Percentiles rank a stretch among this genome's conserved stretches.
Evolutionary conservation across 2,888 invertebrate species (phyloP).

Genomic region (Xestia ashworthii): DNA sequence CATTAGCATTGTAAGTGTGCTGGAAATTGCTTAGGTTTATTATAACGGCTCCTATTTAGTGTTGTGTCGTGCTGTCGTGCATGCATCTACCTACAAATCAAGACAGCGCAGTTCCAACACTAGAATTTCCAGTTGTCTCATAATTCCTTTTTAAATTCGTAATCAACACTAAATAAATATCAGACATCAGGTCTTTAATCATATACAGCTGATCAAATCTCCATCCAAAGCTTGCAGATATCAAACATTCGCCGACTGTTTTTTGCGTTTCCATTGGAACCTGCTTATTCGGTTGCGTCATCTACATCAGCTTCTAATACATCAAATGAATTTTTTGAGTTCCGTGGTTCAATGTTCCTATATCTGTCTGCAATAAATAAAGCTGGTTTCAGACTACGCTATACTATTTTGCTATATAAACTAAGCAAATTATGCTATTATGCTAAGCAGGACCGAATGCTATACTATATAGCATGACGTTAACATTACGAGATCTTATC

Average conservation of each 20-base stretch:
- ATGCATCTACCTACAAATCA: background rate
- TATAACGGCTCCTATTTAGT: conserved; percentile 1
- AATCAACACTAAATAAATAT: conserved; percentile 37
- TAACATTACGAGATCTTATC: too few relatives aligned
- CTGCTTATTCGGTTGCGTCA: conserved; percentile 60
- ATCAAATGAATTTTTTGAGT: conserved; percentile 51
- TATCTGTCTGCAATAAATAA: conserved; percentile 14
- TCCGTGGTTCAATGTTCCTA: conserved; percentile 46
- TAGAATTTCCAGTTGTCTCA: background rate
- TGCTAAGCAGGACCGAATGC: too few relatives aligned
- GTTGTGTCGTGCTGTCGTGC: background rate
- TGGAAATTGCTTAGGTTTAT: conserved; percentile 5
- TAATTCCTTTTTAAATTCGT: background rate
- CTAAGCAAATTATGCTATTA: too few relatives aligned
- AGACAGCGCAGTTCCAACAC: background rate
- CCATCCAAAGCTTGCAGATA: conserved; percentile 6
- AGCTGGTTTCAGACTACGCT: too few relatives aligned
- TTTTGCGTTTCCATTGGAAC: conserved; percentile 46
- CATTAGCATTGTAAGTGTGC: background rate
- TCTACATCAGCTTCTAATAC: conserved; percentile 36
- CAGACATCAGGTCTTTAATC: conserved; percentile 17
- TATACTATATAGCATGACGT: too few relatives aligned
- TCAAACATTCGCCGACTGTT: conserved; percentile 24
- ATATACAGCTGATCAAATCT: conserved; percentile 36
- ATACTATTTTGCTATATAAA: too few relatives aligned